These are phyloP conservation scores for Creontiades dilutus DNA, from an alignment of 2,888 invertebrate species.

Conservation along the genomic window DNA sequence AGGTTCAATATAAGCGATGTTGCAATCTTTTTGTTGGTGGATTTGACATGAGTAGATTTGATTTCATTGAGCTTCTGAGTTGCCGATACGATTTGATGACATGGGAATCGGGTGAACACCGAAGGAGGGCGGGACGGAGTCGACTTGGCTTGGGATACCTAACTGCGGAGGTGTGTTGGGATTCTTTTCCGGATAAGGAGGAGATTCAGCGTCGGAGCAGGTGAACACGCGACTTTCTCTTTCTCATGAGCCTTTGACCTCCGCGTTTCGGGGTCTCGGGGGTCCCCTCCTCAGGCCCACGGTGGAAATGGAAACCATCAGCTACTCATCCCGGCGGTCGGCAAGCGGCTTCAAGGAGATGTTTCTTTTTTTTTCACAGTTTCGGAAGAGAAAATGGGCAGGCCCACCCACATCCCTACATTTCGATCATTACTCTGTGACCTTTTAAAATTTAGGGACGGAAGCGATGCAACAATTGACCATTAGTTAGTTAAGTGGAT, in stretches of 20 bases:
- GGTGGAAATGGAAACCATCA: conserved; percentile 29
- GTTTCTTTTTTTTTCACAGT: neutral
- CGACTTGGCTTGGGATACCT: too few relatives aligned
- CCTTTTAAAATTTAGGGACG: neutral
- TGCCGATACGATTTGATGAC: too few relatives aligned
- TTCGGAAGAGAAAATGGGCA: conserved; percentile 10
- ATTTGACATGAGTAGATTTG: neutral
- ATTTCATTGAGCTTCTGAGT: too few relatives aligned
- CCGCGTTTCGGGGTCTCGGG: conserved; percentile 50
- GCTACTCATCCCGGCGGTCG: conserved; percentile 22
- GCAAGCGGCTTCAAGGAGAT: neutral
- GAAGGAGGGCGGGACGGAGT: too few relatives aligned
- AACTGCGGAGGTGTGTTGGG: conserved; percentile 10
- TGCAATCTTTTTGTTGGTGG: too few relatives aligned
- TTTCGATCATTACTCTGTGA: neutral
- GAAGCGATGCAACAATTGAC: neutral
- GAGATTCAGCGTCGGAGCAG: conserved; percentile 55
- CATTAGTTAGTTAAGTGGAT: neutral
- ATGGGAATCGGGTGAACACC: too few relatives aligned
- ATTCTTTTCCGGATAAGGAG: neutral
- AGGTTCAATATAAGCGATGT: neutral
- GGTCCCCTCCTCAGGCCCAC: neutral
- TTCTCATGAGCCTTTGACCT: conserved; percentile 69
- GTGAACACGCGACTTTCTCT: conserved; percentile 62
- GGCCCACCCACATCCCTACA: conserved; percentile 1